Evolutionary conservation across 2,888 invertebrate genomes (phyloP), one percentile per base, ranked within the genome.

Genomic region (Andrena praecox): DNA sequence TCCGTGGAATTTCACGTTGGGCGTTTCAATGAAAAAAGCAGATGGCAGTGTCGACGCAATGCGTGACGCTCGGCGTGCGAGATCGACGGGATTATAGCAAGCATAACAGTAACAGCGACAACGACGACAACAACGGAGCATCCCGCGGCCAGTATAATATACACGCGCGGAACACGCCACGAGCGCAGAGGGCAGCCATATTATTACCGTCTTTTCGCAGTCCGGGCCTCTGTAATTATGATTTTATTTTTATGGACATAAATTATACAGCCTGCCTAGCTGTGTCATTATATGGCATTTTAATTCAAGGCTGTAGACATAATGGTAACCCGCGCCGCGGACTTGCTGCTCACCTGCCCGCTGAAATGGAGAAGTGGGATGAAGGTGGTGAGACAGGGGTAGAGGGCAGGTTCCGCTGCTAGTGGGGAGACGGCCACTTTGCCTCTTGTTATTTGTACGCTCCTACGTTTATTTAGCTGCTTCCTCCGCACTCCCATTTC

Each of bases 191-290:
- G 87, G 84, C 88, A 90, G 90, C 90, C 88, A 85, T 92, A 90
- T 93, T 93, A 93, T 93, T 93, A 93, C 92, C 91, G 92, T 90
- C 92, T 93, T 92, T 93, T 93, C 92, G 91, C 91, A 92, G 92
- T 89, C 87, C 88, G 87, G 90, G 89, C 91, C 93, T 92, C 91
- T 93, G 92, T 93, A 93, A 93, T 93, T 93, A 93, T 93, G 93
- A 93, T 93, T 93, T 93, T 93, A 93, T 92, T 93, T 93, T 93
- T 93, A 93, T 93, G 93, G 93, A 92, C 93, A 93, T 93, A 93
- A 93, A 93, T 93, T 93, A 93, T 87, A 93, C 90, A 91, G 92
- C 89, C 91, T 86, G 90, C 87, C 90, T 91, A 90, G 92, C 93
- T 91, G 92, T 93, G 93, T 93, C 93, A 93, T 93, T 93, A 93